These are phyloP conservation scores for Amphiprion clarkii DNA, from an alignment of 2,797 vertebrate genomes.

Conservation along the genomic window DNA sequence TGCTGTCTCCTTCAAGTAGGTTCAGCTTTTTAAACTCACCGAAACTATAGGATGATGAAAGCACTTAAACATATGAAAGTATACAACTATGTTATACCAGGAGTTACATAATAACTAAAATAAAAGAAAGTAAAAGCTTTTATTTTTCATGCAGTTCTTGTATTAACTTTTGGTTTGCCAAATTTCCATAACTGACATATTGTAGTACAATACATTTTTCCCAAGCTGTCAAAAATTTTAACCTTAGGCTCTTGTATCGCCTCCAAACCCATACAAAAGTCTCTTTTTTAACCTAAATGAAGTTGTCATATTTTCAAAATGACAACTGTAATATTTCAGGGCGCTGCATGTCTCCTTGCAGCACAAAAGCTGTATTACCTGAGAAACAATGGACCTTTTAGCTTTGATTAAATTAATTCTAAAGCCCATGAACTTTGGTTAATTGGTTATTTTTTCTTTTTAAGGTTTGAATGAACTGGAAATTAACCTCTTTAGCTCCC, in stretches of 20 bases:
- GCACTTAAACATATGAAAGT: too few species aligned
- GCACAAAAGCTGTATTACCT: constrained; percentile 32
- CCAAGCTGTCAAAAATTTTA: not conserved
- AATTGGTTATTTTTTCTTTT: constrained; percentile 59
- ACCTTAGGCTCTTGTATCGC: not conserved
- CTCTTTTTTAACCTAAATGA: constrained; percentile 5
- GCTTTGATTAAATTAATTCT: constrained; percentile 57
- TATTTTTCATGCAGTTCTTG: too few species aligned
- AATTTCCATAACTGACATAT: not conserved
- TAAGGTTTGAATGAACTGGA: constrained; percentile 36
- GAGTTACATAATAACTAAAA: not conserved
- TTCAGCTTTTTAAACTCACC: too few species aligned
- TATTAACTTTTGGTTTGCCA: not conserved
- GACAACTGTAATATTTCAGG: constrained; percentile 11
- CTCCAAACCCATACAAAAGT: not conserved
- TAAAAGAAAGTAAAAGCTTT: too few species aligned
- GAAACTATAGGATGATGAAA: too few species aligned
- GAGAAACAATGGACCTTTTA: constrained; percentile 47
- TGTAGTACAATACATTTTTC: not conserved
- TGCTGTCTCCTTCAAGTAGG: too few species aligned
- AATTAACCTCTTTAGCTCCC: constrained; percentile 52
- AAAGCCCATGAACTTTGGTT: constrained; percentile 44
- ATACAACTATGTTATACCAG: not conserved
- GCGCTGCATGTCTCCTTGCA: not conserved
- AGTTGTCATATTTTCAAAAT: constrained; percentile 28